Conservation (phyloP, 2,888 invertebrate species). For the Cartodere bifasciata region DNA sequence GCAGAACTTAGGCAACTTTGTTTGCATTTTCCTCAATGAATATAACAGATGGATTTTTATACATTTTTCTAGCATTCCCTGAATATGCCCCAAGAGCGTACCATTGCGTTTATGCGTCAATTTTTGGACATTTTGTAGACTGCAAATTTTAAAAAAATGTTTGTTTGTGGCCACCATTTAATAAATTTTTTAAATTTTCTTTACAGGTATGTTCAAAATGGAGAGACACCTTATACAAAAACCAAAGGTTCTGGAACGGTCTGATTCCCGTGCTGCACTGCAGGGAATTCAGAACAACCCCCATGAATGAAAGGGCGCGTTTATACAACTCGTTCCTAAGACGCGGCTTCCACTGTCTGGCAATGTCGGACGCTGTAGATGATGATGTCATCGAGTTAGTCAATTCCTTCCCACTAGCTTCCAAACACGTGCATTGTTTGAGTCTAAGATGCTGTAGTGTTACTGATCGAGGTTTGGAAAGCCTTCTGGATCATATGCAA, state of each 20-base stretch:
- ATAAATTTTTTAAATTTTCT: no score
- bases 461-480: conserved; percentile 81
- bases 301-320: conserved; percentile 43
- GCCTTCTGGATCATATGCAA: conserved; percentile 77
- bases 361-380: conserved; percentile 75
- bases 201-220: conserved; percentile 66
- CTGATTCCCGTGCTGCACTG: conserved; percentile 77
- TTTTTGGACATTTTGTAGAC: no score
- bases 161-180: no score
- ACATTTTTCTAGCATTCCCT: no score
- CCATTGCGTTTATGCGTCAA: no score
- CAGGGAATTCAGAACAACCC: conserved; percentile 59
- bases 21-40: no score
- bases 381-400: conserved; percentile 82
- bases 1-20: no score
- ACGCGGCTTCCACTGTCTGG: conserved; percentile 75
- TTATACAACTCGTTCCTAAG: conserved; percentile 71
- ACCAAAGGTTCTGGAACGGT: conserved; percentile 64
- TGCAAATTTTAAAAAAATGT: no score
- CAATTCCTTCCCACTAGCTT: conserved; percentile 69
- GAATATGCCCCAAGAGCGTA: no score
- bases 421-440: conserved; percentile 73
- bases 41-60: no score
- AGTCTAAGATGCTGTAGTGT: conserved; percentile 81
- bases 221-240: conserved; percentile 77